Base-by-base conservation (phyloP, 2,888 invertebrate species). In the Adelognathus sp. region DNA sequence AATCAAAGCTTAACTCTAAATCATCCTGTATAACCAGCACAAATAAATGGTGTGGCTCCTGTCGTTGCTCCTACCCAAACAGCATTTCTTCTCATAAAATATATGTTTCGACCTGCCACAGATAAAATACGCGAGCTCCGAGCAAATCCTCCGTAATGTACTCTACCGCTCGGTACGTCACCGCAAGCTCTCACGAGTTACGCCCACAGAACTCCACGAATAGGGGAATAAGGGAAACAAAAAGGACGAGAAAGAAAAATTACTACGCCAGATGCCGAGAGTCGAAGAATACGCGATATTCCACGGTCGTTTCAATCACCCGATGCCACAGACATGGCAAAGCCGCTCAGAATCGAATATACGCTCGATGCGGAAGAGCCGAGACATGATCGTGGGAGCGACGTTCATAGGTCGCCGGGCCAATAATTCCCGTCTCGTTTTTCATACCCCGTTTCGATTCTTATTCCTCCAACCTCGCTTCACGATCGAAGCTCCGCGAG, bases 341-440 rank as follows among this genome's bases (percentile, higher is more conserved):
- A 63, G 29, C 63, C 63, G 63, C 44, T 46, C 31, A 46, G 44
- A 63, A 29, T 46, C 63, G 63, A 33, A 46, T 44, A 27, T n/a
- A n/a, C n/a, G 46, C 29, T 44, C 63, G 31, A 31, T 33, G 46
- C 63, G 36, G 58, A n/a, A n/a, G n/a, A n/a, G n/a, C n/a, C n/a
- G n/a, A 58, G 58, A 44, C n/a, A 63, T 63, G 31, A 46, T 44
- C 44, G 46, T 31, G 29, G 63, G n/a, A 46, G 44, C 14, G 46
- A 46, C 29, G 31, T 63, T 44, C 63, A 50, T 18, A 63, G 46
- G 46, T 63, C 46, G 33, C 21, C 24, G 14, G 18, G 9, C 63
- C 31, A 63, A 63, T 63, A 63, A 44, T 63, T 63, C 46, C 44
- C 31, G 21, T 33, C 33, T 63, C 41, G 44, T 21, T 18, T 44